Conservation (phyloP, 2,797 vertebrate species). For the Orientallactaga sibirica region DNA sequence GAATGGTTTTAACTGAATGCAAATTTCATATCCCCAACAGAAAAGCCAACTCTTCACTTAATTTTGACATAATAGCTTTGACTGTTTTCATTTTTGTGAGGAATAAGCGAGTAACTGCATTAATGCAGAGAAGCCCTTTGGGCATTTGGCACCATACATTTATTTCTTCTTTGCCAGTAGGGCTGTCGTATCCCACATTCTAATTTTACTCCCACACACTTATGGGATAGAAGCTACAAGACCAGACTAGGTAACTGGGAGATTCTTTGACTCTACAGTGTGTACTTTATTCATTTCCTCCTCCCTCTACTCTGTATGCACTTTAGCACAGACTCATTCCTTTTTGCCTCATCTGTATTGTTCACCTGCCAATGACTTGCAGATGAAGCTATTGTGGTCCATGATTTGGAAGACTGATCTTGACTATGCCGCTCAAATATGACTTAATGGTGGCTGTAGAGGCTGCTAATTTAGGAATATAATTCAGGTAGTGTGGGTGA, state of each 20-base stretch:
- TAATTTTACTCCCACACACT: neutral
- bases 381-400: constrained; percentile 52
- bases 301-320: neutral
- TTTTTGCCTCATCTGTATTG: constrained; percentile 43
- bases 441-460: constrained; percentile 54
- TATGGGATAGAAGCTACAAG: neutral
- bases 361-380: constrained; percentile 50
- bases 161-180: constrained; percentile 45
- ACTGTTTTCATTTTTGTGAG: constrained; percentile 35
- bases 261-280: neutral
- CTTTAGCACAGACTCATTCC: neutral
- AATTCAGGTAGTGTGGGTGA: constrained; percentile 26
- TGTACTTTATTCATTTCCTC: neutral
- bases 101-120: constrained; percentile 42
- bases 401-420: constrained; percentile 63
- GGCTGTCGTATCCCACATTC: neutral
- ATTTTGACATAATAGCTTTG: constrained; percentile 58
- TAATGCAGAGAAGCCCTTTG: neutral
- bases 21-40: constrained; percentile 54
- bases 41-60: constrained; percentile 45
- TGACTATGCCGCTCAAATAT: constrained; percentile 48
- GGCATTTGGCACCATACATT: neutral
- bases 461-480: constrained; percentile 46
- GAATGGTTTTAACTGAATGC: constrained; percentile 63
- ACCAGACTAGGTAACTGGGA: neutral